Percentiles rank a stretch among this genome's conserved stretches.
Conservation (phyloP, 2,888 invertebrate species). For the Spisula subtruncata region DNA sequence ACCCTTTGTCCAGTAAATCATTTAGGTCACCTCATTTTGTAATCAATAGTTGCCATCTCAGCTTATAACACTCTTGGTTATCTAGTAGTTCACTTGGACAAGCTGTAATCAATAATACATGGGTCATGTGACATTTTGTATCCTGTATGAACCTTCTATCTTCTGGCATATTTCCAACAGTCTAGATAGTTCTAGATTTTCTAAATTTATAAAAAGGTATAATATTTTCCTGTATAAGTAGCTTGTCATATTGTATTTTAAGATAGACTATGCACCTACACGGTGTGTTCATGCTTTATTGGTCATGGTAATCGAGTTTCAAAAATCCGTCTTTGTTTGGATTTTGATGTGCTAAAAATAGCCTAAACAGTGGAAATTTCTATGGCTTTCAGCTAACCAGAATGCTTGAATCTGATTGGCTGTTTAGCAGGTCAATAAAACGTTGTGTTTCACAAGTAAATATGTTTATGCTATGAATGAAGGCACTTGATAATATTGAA, state of each 20-base stretch:
- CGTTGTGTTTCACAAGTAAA: conserved; percentile 17
- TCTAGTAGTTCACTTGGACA: background rate
- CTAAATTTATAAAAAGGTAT: background rate
- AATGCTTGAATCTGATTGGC: conserved; percentile 41
- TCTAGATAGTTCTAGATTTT: conserved; percentile 8
- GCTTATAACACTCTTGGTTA: conserved; percentile 3
- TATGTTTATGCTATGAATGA: conserved; percentile 22
- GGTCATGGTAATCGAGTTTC: background rate
- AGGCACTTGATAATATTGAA: background rate
- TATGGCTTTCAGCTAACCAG: background rate
- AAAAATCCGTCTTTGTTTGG: conserved; percentile 28
- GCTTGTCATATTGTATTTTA: too few species aligned
- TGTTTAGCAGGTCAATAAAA: conserved; percentile 36
- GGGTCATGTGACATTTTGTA: conserved; percentile 37
- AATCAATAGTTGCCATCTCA: background rate
- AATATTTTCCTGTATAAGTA: background rate
- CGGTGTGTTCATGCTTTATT: background rate
- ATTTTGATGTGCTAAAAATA: conserved; percentile 25
- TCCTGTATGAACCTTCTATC: conserved; percentile 34
- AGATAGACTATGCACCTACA: background rate
- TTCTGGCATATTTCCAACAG: conserved; percentile 25
- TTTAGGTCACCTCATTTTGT: background rate
- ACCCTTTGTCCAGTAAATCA: background rate
- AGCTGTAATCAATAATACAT: conserved; percentile 36
- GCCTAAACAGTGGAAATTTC: conserved; percentile 28